Conservation (phyloP, 2,113 vertebrate genomes). For the Antechinus flavipes region DNA sequence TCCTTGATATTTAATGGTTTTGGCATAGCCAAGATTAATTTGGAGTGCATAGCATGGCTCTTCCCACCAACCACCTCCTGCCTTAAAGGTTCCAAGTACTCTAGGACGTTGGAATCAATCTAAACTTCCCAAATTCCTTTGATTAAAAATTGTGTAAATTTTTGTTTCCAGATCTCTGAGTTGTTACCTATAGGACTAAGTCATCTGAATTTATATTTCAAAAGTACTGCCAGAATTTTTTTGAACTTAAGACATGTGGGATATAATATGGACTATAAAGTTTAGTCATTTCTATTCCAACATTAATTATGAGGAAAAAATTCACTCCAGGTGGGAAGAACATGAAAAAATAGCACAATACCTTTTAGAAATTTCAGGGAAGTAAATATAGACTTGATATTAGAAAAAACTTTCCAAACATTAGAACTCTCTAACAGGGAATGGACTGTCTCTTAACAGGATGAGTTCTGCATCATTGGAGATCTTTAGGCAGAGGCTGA, state of each 20-base stretch:
- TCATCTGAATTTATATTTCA: conserved; percentile 10
- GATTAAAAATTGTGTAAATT: background rate
- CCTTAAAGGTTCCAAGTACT: background rate
- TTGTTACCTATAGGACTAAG: background rate
- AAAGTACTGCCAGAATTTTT: conserved; percentile 18
- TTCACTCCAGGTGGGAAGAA: background rate
- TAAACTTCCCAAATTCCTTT: background rate
- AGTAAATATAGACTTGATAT: too few relatives aligned
- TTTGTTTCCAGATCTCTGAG: background rate
- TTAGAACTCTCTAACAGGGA: too few relatives aligned
- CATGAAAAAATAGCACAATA: background rate
- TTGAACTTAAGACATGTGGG: background rate
- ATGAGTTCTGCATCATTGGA: too few relatives aligned
- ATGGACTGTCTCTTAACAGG: too few relatives aligned
- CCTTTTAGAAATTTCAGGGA: background rate
- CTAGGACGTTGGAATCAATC: background rate
- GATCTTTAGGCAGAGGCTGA: too few relatives aligned
- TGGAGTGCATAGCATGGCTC: background rate
- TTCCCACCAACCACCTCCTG: background rate
- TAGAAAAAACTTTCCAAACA: too few relatives aligned
- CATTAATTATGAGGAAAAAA: background rate
- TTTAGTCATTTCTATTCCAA: conserved; percentile 1
- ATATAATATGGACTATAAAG: background rate
- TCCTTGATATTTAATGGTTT: background rate
- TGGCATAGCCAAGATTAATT: background rate